Conservation (phyloP, 2,113 vertebrate genomes). For the Puntigrus tetrazona region DNA sequence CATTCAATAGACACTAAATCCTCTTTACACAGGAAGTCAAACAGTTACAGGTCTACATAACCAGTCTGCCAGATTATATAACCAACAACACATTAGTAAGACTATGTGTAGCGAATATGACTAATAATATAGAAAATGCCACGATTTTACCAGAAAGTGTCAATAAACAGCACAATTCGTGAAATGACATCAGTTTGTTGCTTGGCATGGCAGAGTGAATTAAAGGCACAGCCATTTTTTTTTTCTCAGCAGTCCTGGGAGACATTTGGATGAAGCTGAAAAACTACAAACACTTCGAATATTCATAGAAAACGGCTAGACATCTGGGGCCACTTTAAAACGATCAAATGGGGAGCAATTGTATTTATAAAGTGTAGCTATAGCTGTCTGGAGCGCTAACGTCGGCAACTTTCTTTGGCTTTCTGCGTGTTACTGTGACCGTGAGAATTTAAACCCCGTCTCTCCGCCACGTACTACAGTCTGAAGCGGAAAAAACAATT, state of each 20-base stretch:
- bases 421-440: too few relatives aligned
- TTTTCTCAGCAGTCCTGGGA: constrained; percentile 28
- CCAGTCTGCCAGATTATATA: constrained; percentile 35
- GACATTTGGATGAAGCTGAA: constrained; percentile 37
- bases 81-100: constrained; percentile 35
- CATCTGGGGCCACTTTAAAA: constrained; percentile 31
- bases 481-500: neutral
- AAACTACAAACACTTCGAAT: constrained; percentile 37
- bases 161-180: constrained; percentile 10
- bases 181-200: constrained; percentile 32
- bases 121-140: neutral
- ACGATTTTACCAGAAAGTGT: constrained; percentile 21
- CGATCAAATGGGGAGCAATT: neutral
- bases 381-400: neutral
- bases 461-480: neutral
- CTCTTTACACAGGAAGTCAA: constrained; percentile 31
- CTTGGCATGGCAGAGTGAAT: constrained; percentile 35
- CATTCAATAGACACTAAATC: constrained; percentile 42
- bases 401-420: too few relatives aligned
- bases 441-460: neutral
- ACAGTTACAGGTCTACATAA: constrained; percentile 29
- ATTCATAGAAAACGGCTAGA: neutral
- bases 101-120: constrained; percentile 22
- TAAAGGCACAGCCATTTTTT: constrained; percentile 47
- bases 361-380: neutral